Conservation (phyloP, 2,113 vertebrate genomes). For the Anser brachyrhynchus region DNA sequence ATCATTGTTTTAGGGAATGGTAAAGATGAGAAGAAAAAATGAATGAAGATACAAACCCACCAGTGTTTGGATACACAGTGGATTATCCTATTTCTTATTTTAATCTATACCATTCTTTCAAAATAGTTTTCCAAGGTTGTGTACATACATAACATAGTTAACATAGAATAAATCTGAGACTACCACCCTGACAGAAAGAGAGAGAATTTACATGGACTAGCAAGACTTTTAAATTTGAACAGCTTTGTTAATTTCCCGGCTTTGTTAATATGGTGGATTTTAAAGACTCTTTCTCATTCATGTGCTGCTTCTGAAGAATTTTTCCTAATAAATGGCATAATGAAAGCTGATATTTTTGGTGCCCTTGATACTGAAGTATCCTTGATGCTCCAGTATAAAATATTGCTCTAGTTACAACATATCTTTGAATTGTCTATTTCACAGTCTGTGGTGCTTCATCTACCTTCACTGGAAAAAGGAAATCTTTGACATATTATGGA, state of each 20-base stretch:
- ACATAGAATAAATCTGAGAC: not conserved
- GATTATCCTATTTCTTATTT: not conserved
- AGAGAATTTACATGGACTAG: not conserved
- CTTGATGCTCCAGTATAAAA: not conserved
- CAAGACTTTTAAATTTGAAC: not conserved
- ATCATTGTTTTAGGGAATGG: not conserved
- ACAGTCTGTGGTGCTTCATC: not conserved
- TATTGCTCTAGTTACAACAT: not conserved
- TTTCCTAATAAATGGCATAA: not conserved
- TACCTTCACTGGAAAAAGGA: not conserved
- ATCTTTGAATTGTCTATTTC: not conserved
- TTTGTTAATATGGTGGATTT: not conserved
- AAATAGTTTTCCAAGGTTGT: not conserved
- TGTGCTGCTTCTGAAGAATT: not conserved
- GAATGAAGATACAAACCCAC: not conserved
- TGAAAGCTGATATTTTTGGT: not conserved
- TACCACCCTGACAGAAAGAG: not conserved
- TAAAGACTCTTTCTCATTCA: not conserved
- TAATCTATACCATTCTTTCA: not conserved
- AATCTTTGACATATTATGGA: not conserved
- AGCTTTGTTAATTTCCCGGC: not conserved
- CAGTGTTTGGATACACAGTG: not conserved
- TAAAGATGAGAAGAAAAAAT: not conserved
- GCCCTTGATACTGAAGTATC: not conserved
- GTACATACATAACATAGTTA: accelerated